These are phyloP conservation scores for Heloderma charlesbogerti DNA, from an alignment of 2,113 vertebrate species.

Conservation along the genomic window DNA sequence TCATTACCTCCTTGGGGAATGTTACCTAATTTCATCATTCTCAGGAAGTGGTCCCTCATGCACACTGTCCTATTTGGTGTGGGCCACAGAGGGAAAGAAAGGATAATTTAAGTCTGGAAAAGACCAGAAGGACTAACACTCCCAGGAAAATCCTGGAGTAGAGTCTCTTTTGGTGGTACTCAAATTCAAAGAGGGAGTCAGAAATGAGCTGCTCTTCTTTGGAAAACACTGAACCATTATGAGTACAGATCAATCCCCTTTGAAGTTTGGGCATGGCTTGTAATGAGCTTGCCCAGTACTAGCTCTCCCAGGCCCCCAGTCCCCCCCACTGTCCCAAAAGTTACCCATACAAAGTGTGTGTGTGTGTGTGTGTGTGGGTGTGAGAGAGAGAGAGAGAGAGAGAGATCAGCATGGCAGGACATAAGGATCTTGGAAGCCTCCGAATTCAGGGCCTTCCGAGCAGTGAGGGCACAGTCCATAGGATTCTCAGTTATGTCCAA, in stretches of 20 bases:
- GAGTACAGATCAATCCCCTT: too few relatives aligned
- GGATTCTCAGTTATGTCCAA: not conserved
- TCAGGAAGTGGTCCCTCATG: not conserved
- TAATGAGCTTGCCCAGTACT: not conserved
- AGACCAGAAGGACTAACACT: not conserved
- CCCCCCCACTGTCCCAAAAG: not conserved
- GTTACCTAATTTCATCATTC: slow-evolving; percentile 1
- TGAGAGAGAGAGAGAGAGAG: too few relatives aligned
- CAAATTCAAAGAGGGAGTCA: not conserved
- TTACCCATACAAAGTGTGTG: not conserved
- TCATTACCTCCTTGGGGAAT: slow-evolving; percentile 9
- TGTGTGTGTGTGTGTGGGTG: not conserved
- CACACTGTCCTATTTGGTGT: not conserved
- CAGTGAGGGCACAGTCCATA: too few relatives aligned
- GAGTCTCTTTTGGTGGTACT: not conserved
- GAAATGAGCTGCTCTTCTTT: not conserved
- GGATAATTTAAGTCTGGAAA: not conserved
- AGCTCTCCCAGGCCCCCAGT: not conserved
- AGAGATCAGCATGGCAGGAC: too few relatives aligned
- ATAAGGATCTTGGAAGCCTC: too few relatives aligned
- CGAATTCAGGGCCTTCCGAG: too few relatives aligned
- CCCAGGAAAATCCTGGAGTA: not conserved
- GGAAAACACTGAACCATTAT: not conserved
- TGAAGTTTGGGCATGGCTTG: not conserved
- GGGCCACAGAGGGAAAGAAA: not conserved